Evolutionary conservation across 2,113 vertebrate genomes (phyloP).

Genomic region (Eonycteris spelaea): DNA sequence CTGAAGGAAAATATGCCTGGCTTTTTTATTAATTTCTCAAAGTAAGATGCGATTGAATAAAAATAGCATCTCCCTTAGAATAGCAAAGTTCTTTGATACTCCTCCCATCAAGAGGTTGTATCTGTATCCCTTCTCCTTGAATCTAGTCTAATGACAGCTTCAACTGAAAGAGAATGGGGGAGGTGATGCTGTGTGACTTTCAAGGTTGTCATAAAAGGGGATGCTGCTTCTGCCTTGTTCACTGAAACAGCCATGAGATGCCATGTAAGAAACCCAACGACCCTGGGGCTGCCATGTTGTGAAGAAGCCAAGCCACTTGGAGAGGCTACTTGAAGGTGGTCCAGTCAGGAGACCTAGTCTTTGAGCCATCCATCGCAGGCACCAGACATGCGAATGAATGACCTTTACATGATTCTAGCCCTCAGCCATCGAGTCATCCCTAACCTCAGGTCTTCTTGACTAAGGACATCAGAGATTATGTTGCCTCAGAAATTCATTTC

Average conservation of each 20-base stretch:
- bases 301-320: background rate
- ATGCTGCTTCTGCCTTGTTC: background rate
- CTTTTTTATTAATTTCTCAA: background rate
- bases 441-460: background rate
- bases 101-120: background rate
- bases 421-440: background rate
- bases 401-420: background rate
- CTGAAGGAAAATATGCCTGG: background rate
- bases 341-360: background rate
- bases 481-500: background rate
- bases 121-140: background rate
- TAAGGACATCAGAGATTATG: background rate
- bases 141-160: background rate
- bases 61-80: background rate
- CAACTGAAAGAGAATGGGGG: background rate
- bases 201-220: background rate
- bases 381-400: background rate
- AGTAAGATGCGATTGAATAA: background rate
- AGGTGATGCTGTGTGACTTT: background rate
- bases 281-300: background rate
- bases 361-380: background rate
- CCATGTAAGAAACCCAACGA: background rate
- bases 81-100: background rate
- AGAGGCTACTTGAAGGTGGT: background rate
- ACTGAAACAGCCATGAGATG: background rate